A percentile compares a stretch with the other conserved stretches of the same genome.
These are phyloP conservation scores for Metacarcinus magister DNA, from an alignment of 2,888 invertebrate species.

Conservation along the genomic window DNA sequence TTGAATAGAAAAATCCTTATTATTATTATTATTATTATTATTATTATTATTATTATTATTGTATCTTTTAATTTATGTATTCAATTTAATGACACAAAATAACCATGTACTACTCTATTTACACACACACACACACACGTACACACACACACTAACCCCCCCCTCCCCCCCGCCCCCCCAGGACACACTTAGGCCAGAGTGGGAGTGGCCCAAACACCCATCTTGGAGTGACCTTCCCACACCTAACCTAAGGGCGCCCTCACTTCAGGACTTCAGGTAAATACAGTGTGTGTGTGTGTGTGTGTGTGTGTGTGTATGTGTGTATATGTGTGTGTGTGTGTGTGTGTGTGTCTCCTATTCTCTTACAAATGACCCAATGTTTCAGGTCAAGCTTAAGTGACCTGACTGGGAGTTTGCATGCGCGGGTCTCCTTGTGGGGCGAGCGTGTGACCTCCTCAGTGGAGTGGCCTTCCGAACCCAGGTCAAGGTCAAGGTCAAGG, in stretches of 20 bases:
- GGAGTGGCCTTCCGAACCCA: neutral
- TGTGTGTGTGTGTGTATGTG: neutral
- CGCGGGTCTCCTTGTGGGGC: constrained; percentile 83
- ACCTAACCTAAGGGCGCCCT: neutral
- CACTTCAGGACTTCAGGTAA: neutral
- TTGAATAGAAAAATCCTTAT: no score
- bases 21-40: no score
- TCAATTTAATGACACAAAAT: neutral
- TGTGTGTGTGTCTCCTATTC: neutral
- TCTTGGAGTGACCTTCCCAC: neutral
- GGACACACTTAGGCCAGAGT: neutral
- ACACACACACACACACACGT: no score
- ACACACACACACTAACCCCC: no score
- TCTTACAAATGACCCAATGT: no score
- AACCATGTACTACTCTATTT: no score
- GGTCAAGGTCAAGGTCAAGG: constrained; percentile 38
- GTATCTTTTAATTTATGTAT: no score
- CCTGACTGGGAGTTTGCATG: constrained; percentile 66
- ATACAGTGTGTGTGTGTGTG: neutral
- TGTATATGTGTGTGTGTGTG: neutral
- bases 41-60: no score
- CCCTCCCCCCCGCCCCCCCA: neutral
- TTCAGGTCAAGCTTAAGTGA: constrained; percentile 74
- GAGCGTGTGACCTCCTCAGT: constrained; percentile 67
- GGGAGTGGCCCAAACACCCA: constrained; percentile 3